phyloP scores from a whole-genome alignment of 2,797 vertebrate species.

The Thripadectes ignobilis region DNA sequence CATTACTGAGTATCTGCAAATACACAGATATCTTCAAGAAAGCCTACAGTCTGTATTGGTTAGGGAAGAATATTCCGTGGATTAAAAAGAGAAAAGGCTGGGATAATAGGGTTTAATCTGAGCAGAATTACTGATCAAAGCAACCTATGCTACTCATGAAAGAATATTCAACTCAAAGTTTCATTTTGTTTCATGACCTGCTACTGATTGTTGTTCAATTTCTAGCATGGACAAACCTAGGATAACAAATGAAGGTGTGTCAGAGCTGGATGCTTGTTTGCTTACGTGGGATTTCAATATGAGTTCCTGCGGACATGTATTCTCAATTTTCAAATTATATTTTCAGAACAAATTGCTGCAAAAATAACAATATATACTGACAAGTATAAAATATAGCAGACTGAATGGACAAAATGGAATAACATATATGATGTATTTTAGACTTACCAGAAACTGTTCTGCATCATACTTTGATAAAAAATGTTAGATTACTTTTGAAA shows the following conservation, averaged over 20 bases:
- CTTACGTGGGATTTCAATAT: not conserved
- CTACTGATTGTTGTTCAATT: not conserved
- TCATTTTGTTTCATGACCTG: not conserved
- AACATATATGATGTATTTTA: not conserved
- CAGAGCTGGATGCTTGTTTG: not conserved
- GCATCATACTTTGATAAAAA: not conserved
- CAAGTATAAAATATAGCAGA: not conserved
- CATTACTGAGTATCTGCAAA: not conserved
- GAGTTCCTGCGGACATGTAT: not conserved
- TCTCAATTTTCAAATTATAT: not conserved
- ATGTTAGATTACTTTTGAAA: not conserved
- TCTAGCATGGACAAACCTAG: not conserved
- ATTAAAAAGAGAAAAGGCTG: not conserved
- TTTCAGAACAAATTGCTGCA: not conserved
- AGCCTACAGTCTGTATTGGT: not conserved
- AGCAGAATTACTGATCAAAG: not conserved
- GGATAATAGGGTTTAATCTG: not conserved
- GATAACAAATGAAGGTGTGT: not conserved
- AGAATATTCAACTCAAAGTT: not conserved
- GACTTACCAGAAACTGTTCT: not conserved
- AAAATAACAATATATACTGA: not conserved
- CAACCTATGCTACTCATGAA: not conserved
- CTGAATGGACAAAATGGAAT: not conserved
- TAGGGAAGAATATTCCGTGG: not conserved
- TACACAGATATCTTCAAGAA: not conserved